Conservation (phyloP, 2,797 vertebrate species). For the Tangara arthus region DNA sequence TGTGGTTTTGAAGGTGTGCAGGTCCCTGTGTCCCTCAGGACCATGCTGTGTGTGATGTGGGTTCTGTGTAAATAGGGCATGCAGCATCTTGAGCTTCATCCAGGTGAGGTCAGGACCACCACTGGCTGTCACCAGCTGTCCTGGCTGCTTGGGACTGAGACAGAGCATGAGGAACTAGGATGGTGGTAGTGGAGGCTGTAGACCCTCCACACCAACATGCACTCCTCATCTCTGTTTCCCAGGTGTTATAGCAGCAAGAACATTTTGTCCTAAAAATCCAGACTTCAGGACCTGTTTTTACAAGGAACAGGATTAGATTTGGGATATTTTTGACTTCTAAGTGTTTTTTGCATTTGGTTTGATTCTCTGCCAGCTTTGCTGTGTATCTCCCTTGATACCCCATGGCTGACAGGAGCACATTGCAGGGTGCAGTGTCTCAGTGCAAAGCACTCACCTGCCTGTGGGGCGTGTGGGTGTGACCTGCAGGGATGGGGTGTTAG, state of each 20-base stretch:
- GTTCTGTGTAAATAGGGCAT: not conserved
- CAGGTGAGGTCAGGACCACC: not conserved
- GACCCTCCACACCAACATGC: accelerated
- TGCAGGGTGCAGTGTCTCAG: accelerated
- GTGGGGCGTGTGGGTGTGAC: accelerated
- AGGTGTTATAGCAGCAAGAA: not conserved
- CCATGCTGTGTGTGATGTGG: accelerated
- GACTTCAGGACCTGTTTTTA: not conserved
- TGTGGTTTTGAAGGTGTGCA: not conserved
- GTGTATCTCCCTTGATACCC: not conserved
- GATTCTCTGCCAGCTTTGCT: not conserved
- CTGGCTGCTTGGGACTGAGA: not conserved
- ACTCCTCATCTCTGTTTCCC: not conserved
- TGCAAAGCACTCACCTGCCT: accelerated
- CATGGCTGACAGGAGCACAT: accelerated
- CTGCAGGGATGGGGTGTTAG: not conserved
- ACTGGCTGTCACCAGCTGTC: not conserved
- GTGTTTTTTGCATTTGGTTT: not conserved
- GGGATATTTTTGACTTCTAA: not conserved
- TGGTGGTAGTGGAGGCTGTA: not conserved
- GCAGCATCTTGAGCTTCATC: not conserved
- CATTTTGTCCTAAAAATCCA: not conserved
- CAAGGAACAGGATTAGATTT: not conserved
- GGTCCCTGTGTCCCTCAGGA: not conserved
- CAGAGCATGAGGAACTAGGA: not conserved